These are phyloP conservation scores for Zeus faber DNA, from an alignment of 2,113 vertebrate genomes.

Conservation along the genomic window DNA sequence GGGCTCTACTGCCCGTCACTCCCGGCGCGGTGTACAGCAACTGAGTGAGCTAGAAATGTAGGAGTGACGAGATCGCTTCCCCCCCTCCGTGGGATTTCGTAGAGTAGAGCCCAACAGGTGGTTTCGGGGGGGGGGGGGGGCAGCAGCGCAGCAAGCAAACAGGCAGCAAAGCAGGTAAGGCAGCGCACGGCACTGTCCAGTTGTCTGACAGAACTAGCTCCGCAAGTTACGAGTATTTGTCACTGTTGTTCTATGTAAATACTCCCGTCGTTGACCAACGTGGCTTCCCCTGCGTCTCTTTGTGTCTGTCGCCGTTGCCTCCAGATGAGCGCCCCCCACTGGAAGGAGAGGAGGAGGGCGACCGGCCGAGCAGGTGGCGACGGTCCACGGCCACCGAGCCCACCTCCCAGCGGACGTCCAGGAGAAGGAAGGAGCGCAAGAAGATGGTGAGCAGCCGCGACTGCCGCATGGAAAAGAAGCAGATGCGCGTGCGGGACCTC, in stretches of 20 bases:
- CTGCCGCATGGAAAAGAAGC: slow-evolving; percentile 80
- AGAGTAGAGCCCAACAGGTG: too few species aligned
- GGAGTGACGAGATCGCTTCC: too few species aligned
- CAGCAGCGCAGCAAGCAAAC: too few species aligned
- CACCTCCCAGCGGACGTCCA: background rate
- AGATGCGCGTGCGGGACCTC: slow-evolving; percentile 83
- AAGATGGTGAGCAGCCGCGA: slow-evolving; percentile 41
- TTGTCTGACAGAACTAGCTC: too few species aligned
- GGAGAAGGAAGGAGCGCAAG: slow-evolving; percentile 33
- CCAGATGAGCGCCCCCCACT: slow-evolving; percentile 36
- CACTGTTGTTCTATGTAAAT: background rate
- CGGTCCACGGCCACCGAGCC: slow-evolving; percentile 47
- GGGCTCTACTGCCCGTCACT: too few species aligned
- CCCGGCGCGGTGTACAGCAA: too few species aligned
- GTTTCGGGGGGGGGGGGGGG: too few species aligned
- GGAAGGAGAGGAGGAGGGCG: slow-evolving; percentile 55
- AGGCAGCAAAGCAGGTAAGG: too few species aligned
- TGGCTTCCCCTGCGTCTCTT: background rate
- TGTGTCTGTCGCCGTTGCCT: background rate
- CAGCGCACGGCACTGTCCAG: too few species aligned
- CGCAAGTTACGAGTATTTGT: background rate
- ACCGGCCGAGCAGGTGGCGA: slow-evolving; percentile 66
- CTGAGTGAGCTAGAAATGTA: too few species aligned
- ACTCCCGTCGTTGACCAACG: background rate
- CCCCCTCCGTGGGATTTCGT: too few species aligned